A percentile compares a stretch with the other conserved stretches of the same genome.
phyloP scores from a whole-genome alignment of 2,113 vertebrate genomes.

The Spilogale gracilis region DNA sequence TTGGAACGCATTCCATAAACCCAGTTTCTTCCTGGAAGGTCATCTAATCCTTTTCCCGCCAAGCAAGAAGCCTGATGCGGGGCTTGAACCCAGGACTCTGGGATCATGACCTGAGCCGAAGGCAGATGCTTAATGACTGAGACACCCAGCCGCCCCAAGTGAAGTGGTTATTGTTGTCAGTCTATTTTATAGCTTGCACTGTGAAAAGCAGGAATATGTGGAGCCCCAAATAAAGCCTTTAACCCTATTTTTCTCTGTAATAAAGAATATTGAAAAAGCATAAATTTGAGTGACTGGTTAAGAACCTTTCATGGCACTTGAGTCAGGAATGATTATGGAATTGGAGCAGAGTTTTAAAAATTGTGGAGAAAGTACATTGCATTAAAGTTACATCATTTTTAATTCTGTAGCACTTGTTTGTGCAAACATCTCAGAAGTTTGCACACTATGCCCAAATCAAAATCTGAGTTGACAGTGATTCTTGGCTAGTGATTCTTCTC shows the following conservation, averaged over 20 bases:
- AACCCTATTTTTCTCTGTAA: neutral
- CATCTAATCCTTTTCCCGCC: neutral
- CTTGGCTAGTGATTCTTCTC: neutral
- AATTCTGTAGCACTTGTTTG: neutral
- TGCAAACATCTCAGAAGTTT: neutral
- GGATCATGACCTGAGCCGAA: too few relatives aligned
- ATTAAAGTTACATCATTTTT: neutral
- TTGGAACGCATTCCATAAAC: neutral
- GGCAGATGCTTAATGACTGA: too few relatives aligned
- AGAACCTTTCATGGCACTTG: rapidly evolving
- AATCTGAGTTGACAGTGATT: neutral
- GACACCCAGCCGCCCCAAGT: too few relatives aligned
- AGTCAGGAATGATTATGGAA: neutral
- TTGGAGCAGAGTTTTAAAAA: neutral
- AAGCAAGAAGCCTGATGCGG: too few relatives aligned
- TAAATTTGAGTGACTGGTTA: neutral
- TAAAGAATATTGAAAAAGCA: neutral
- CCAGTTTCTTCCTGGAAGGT: neutral
- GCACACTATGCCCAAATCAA: neutral
- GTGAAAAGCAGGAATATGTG: neutral
- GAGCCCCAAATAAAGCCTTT: neutral
- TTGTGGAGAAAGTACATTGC: neutral
- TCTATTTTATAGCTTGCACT: neutral
- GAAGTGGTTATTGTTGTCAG: neutral
- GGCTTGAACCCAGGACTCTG: too few relatives aligned